These are phyloP conservation scores for Cyprinodon tularosa DNA, from an alignment of 2,113 vertebrate genomes.

Conservation along the genomic window DNA sequence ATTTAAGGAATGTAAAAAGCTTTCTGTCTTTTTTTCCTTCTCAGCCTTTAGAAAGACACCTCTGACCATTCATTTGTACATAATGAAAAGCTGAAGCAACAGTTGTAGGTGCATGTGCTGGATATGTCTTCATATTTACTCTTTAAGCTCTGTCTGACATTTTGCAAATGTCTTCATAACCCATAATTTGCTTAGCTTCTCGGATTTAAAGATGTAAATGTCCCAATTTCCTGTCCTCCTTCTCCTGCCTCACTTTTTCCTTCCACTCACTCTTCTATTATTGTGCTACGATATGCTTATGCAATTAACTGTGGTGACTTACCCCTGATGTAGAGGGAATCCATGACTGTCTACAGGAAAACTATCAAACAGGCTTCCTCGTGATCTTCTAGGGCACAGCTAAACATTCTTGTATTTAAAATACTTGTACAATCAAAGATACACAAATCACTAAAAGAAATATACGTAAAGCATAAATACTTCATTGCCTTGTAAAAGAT, in stretches of 20 bases:
- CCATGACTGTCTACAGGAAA: background rate
- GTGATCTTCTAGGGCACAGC: background rate
- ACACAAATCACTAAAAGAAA: no score
- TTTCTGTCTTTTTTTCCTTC: no score
- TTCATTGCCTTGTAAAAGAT: no score
- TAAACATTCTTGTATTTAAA: background rate
- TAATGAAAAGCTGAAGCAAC: background rate
- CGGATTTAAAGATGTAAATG: background rate
- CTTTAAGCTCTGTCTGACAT: background rate
- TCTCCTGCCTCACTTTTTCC: background rate
- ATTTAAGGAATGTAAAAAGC: background rate
- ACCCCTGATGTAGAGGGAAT: no score
- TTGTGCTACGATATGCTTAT: background rate
- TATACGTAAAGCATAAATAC: no score
- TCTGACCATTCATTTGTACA: background rate
- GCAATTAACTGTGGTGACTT: no score
- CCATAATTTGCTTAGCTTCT: background rate
- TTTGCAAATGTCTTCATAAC: background rate
- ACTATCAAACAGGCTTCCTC: background rate
- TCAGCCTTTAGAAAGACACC: background rate
- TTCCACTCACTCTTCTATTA: background rate
- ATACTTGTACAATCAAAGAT: background rate
- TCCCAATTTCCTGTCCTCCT: background rate
- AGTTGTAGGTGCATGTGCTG: background rate
- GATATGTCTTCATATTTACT: background rate